Conservation (phyloP, 2,888 invertebrate species). For the Drosophila leonis region DNA sequence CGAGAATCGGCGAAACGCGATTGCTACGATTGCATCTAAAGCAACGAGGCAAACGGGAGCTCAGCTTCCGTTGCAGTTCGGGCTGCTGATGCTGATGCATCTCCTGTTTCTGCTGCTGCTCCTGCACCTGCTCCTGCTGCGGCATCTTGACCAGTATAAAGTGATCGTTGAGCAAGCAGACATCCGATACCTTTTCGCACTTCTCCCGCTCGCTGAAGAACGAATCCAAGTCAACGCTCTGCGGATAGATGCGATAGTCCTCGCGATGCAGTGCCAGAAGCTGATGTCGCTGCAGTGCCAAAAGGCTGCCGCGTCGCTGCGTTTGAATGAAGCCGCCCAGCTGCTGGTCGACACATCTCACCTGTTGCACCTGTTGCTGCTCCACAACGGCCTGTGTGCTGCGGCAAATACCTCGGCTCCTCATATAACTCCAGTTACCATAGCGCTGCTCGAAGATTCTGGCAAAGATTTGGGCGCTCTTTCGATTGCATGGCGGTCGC, state of each 20-base stretch:
- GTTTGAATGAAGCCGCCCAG: slow-evolving; percentile 15
- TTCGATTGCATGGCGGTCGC: slow-evolving; percentile 22
- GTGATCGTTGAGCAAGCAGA: slow-evolving; percentile 82
- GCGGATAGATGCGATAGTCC: slow-evolving; percentile 75
- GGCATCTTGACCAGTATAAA: slow-evolving; percentile 84
- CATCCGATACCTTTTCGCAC: slow-evolving; percentile 76
- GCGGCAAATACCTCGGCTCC: slow-evolving; percentile 30
- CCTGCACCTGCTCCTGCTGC: neutral
- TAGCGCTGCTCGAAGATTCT: slow-evolving; percentile 42
- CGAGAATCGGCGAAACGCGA: slow-evolving; percentile 66
- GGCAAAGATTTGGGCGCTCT: slow-evolving; percentile 36
- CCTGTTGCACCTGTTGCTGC: slow-evolving; percentile 10
- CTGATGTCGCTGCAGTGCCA: slow-evolving; percentile 28
- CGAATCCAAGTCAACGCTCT: slow-evolving; percentile 65
- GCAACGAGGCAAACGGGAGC: slow-evolving; percentile 57
- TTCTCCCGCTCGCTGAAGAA: slow-evolving; percentile 72
- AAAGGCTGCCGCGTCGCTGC: slow-evolving; percentile 17
- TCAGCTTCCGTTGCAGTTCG: slow-evolving; percentile 14
- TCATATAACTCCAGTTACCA: slow-evolving; percentile 46
- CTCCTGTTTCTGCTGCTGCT: neutral
- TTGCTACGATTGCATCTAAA: slow-evolving; percentile 67
- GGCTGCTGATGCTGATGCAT: slow-evolving; percentile 5
- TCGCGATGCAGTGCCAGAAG: slow-evolving; percentile 19
- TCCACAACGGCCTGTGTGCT: slow-evolving; percentile 16
- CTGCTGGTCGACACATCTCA: slow-evolving; percentile 33